Conservation (phyloP, 2,888 invertebrate genomes). For the Rhynchonema sp. region DNA sequence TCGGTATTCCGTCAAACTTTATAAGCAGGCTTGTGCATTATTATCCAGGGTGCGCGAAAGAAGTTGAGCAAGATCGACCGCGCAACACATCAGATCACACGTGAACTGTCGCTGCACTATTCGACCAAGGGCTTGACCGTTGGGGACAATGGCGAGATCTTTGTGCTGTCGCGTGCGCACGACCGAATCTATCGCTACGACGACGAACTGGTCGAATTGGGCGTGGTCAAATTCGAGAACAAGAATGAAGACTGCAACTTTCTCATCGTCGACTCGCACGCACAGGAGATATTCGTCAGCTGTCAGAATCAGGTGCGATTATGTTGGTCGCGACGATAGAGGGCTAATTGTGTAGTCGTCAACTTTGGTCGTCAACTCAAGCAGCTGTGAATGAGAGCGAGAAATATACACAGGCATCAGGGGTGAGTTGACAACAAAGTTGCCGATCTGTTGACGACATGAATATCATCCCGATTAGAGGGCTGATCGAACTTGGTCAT, state of each 20-base stretch:
- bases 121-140: constrained; percentile 5
- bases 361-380: no score
- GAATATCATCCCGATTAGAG: no score
- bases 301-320: constrained; percentile 4
- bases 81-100: not conserved
- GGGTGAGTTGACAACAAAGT: no score
- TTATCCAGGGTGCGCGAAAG: constrained; percentile 4
- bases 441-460: no score
- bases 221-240: constrained; percentile 1
- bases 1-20: no score
- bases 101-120: constrained; percentile 1
- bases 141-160: constrained; percentile 2
- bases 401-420: no score
- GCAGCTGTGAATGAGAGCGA: no score
- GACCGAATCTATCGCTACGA: constrained; percentile 7
- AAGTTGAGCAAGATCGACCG: constrained; percentile 2
- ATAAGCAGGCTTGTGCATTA: no score
- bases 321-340: not conserved
- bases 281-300: constrained; percentile 1
- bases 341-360: no score
- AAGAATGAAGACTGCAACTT: constrained; percentile 8
- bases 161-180: constrained; percentile 7
- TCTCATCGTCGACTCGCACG: constrained; percentile 1
- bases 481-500: no score
- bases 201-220: constrained; percentile 1